Percentiles rank a stretch among this genome's conserved stretches.
phyloP scores from a whole-genome alignment of 2,113 vertebrate species.

The Anser brachyrhynchus region DNA sequence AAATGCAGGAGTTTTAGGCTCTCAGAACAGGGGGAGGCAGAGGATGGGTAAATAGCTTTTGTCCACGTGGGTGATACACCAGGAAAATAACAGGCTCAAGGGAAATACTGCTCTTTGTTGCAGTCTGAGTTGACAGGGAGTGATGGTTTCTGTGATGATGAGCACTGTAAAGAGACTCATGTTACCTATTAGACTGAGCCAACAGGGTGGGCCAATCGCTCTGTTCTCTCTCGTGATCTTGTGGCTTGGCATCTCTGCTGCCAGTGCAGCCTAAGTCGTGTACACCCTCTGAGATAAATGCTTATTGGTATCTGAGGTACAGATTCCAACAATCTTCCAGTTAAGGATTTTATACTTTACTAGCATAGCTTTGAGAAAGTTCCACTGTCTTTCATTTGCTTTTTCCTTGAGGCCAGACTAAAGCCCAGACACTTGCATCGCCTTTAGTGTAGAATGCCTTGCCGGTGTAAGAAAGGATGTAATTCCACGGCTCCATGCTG shows the following conservation, averaged over 20 bases:
- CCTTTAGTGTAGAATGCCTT: neutral
- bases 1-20: neutral
- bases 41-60: neutral
- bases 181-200: neutral
- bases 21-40: neutral
- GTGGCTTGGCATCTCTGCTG: neutral
- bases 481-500: constrained; percentile 4
- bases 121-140: neutral
- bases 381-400: neutral
- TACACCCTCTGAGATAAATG: neutral
- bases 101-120: neutral
- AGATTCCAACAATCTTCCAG: neutral
- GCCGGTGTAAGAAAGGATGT: neutral
- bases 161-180: fast-evolving
- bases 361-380: neutral
- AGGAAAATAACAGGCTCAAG: neutral
- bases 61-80: fast-evolving
- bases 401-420: neutral
- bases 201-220: neutral
- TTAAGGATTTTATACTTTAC: neutral
- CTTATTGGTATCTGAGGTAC: neutral
- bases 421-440: neutral
- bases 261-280: neutral
- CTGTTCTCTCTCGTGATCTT: fast-evolving
- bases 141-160: neutral